phyloP scores from a whole-genome alignment of 2,888 invertebrate genomes.

The Caenorhabditis japonica region DNA sequence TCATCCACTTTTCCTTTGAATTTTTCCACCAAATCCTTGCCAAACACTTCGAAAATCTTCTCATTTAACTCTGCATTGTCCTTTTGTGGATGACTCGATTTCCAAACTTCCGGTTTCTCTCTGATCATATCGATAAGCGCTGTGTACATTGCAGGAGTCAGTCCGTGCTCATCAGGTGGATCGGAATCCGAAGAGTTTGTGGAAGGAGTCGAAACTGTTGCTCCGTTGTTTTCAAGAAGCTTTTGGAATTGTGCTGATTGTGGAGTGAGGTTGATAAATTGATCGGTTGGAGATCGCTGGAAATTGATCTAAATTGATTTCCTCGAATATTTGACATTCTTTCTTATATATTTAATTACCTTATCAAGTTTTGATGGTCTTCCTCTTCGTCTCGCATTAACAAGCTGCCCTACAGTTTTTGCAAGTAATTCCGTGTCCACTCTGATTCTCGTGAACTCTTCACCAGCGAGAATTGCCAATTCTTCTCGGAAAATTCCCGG shows the following conservation, averaged over 20 bases:
- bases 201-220: not conserved
- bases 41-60: constrained; percentile 19
- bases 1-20: constrained; percentile 12
- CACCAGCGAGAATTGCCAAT: constrained; percentile 18
- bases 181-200: not conserved
- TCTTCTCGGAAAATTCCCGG: constrained; percentile 23
- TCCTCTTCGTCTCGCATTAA: constrained; percentile 26
- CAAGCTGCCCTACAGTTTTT: constrained; percentile 26
- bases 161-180: constrained; percentile 18
- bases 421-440: not conserved
- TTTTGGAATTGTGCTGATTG: constrained; percentile 34
- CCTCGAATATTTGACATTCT: not conserved
- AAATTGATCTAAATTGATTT: not conserved
- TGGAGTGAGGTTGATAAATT: constrained; percentile 15
- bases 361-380: constrained; percentile 27
- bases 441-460: not conserved
- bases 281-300: constrained; percentile 27
- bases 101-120: constrained; percentile 35
- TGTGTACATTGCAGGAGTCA: constrained; percentile 27
- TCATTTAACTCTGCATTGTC: not conserved
- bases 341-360: constrained; percentile 4
- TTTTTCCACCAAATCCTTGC: constrained; percentile 6
- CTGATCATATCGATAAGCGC: constrained; percentile 24
- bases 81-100: not conserved
- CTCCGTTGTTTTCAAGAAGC: constrained; percentile 7